phyloP scores from a whole-genome alignment of 2,797 vertebrate genomes.

The Pangasius mekongensis region DNA sequence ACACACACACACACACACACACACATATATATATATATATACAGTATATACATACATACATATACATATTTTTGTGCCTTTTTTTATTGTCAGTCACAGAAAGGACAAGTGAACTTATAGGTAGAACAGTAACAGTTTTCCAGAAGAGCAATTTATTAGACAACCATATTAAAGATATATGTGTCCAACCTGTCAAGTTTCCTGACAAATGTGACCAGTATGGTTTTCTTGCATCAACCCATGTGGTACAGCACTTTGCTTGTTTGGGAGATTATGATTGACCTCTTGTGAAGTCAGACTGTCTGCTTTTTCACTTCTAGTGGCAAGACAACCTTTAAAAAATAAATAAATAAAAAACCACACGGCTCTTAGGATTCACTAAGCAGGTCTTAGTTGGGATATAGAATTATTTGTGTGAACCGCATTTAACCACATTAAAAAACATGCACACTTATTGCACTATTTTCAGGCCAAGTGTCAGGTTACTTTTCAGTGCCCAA shows the following conservation, averaged over 20 bases:
- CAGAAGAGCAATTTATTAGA: not conserved
- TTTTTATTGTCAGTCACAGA: not conserved
- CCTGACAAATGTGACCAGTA: not conserved
- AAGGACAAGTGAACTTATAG: not conserved
- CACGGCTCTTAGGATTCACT: slow-evolving; percentile 34
- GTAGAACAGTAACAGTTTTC: not conserved
- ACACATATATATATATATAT: too few species aligned
- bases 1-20: too few species aligned
- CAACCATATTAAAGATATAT: not conserved
- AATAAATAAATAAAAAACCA: slow-evolving; percentile 15
- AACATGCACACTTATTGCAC: not conserved
- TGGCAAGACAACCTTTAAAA: slow-evolving; percentile 1
- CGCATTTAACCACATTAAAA: slow-evolving; percentile 23
- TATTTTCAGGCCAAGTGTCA: slow-evolving; percentile 31
- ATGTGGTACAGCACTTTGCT: not conserved
- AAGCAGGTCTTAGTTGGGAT: slow-evolving; percentile 39
- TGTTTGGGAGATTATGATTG: slow-evolving; percentile 14
- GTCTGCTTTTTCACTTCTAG: slow-evolving; percentile 21
- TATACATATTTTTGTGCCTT: too few species aligned
- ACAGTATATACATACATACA: too few species aligned
- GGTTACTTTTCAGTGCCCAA: slow-evolving; percentile 41
- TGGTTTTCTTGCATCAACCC: not conserved
- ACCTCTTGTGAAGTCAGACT: slow-evolving; percentile 21
- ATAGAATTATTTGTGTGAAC: slow-evolving; percentile 35
- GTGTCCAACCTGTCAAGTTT: not conserved